A percentile compares a stretch with the other conserved stretches of the same genome.
phyloP scores from a whole-genome alignment of 2,797 vertebrate genomes.

The Aythya fuligula region DNA sequence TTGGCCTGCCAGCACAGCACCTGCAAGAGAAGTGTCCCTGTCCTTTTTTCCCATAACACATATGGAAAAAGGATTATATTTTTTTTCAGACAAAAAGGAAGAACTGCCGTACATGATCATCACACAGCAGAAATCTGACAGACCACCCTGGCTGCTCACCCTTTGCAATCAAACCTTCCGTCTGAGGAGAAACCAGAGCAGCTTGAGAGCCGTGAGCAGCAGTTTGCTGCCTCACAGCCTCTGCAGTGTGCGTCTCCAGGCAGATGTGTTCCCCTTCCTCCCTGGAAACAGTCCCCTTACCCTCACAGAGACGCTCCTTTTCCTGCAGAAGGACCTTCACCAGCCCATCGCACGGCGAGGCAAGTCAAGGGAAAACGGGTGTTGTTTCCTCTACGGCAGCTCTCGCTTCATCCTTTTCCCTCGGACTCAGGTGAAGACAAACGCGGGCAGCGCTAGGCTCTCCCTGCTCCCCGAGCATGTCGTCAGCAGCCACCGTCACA shows the following conservation, averaged over 20 bases:
- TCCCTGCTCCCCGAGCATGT: conserved; percentile 16
- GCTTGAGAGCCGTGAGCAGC: neutral
- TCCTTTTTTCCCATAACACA: neutral
- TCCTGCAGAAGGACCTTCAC: neutral
- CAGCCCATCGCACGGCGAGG: neutral
- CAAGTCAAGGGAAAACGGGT: accelerated
- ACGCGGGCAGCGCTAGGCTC: conserved; percentile 2
- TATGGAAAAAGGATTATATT: neutral
- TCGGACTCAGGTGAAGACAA: neutral
- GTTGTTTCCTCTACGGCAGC: neutral
- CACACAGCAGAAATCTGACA: conserved; percentile 55
- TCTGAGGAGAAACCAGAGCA: neutral
- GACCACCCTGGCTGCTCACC: neutral
- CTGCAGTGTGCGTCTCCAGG: neutral
- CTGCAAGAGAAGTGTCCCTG: neutral
- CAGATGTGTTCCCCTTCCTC: neutral
- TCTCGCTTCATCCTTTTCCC: conserved; percentile 29
- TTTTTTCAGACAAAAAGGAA: neutral
- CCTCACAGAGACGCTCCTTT: conserved; percentile 31
- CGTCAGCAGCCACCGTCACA: conserved; percentile 62
- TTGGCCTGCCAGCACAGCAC: neutral
- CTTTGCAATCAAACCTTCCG: neutral
- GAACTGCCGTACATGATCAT: neutral
- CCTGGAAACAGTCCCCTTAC: conserved; percentile 49
- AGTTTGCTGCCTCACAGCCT: neutral